Evolutionary conservation across 2,113 vertebrate genomes (phyloP).

Genomic region (Phocoena phocoena): DNA sequence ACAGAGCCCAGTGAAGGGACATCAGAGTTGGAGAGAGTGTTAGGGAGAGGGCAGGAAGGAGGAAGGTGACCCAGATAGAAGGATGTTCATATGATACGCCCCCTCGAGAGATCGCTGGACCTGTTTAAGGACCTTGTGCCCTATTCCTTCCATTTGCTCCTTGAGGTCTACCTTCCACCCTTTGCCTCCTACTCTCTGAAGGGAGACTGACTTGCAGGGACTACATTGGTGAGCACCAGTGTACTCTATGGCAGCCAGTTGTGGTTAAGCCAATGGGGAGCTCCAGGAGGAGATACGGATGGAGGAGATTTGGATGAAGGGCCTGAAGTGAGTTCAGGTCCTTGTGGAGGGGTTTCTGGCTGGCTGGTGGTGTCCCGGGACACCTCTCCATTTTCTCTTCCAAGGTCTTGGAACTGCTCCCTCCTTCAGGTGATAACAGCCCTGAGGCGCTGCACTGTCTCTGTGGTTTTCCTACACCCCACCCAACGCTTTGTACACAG

Average conservation of each 20-base stretch:
- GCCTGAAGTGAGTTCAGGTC: not conserved
- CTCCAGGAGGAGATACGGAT: not conserved
- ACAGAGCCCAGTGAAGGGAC: not conserved
- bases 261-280: not conserved
- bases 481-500: not conserved
- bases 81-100: no score
- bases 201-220: not conserved
- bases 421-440: not conserved
- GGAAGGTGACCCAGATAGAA: not conserved
- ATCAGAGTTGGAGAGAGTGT: not conserved
- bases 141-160: not conserved
- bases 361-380: not conserved
- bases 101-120: not conserved
- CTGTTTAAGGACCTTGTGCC: rapidly evolving
- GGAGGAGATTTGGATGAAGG: not conserved
- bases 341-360: not conserved
- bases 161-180: not conserved
- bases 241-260: not conserved
- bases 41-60: not conserved
- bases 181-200: not conserved
- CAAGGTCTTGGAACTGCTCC: not conserved
- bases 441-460: rapidly evolving
- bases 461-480: not conserved
- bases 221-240: not conserved
- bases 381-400: not conserved